Evolutionary conservation across 2,113 vertebrate genomes (phyloP), one percentile per base, ranked within the genome.

Genomic region (Eolophus roseicapilla): DNA sequence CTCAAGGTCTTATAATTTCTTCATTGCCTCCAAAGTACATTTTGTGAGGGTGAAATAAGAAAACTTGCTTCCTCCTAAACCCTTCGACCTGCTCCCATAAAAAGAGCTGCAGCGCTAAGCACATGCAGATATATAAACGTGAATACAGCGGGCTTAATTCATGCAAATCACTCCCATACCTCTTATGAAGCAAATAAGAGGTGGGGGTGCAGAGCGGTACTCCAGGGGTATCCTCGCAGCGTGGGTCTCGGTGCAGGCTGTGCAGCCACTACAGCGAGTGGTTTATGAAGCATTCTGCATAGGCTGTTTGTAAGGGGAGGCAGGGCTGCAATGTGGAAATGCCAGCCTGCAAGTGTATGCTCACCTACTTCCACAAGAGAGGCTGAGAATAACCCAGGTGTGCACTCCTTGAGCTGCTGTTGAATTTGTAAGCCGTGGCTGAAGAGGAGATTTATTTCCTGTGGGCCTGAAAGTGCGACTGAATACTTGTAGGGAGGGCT

Each of bases 361-460:
- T 75, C 69, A 64, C 80, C 88, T 83, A 7, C 44, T 76, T 28
- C 41, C 62, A 31, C 2, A 17, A 43, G 59, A 71, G 37, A 52
- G 37, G 29, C 12, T 83, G 68, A n/a, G 64, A 71, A 55, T 10
- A 41, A 69, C 60, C 60, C 2, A 0, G 2, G 25, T 16, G 52
- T 1, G 1, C n/a, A 5, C 27, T 86, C 65, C 39, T 43, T 70
- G 27, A 43, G 31, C 79, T 63, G 68, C 57, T 43, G 64, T 20
- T 46, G 37, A 23, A 13, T 93, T 63, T 62, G n/a, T 62, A 89
- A 88, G 67, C 67, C 1, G 0, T 21, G 39, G 31, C 49, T 84
- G 82, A 93, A 68, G 57, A 63, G 53, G n/a, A 78, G 75, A 87
- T 94, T 92, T 86, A 52, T 80, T 69, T 70, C 35, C 71, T 71